A percentile compares a stretch with the other conserved stretches of the same genome.
Evolutionary conservation across 1,140 invertebrate genomes (phyloP).

Genomic region (Heliconius himera): DNA sequence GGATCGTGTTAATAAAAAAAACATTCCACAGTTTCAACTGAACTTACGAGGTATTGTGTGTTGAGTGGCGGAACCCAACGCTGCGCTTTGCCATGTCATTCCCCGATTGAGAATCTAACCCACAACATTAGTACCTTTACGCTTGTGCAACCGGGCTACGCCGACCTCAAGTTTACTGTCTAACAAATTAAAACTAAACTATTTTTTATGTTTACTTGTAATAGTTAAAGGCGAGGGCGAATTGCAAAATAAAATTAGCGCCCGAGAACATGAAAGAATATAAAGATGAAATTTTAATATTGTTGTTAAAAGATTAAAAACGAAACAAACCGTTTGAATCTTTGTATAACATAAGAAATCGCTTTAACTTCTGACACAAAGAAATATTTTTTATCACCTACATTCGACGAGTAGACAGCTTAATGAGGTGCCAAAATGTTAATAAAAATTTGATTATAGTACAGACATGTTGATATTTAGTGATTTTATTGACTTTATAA

Average conservation of each 20-base stretch:
- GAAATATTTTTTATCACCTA: neutral
- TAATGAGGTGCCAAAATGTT: neutral
- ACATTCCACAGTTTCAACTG: too few species aligned
- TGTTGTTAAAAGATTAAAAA: slow-evolving; percentile 11
- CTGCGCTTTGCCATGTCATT: too few species aligned
- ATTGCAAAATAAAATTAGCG: neutral
- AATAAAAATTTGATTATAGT: neutral
- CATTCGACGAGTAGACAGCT: neutral
- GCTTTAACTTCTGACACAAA: slow-evolving; percentile 8
- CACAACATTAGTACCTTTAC: too few species aligned
- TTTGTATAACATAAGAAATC: slow-evolving; percentile 11
- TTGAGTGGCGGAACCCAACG: too few species aligned
- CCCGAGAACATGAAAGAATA: slow-evolving; percentile 7
- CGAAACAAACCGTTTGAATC: slow-evolving; percentile 17
- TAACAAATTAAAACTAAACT: too few species aligned
- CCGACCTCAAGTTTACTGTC: neutral
- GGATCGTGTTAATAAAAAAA: too few species aligned
- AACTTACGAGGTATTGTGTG: too few species aligned
- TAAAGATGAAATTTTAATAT: neutral
- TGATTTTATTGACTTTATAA: neutral
- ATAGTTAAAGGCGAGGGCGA: neutral
- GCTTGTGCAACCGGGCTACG: too few species aligned
- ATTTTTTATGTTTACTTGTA: too few species aligned
- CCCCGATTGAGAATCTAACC: too few species aligned
- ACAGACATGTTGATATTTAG: neutral